Percentiles rank a stretch among this genome's conserved stretches.
These are phyloP conservation scores for Bombus picipes DNA, from an alignment of 1,140 invertebrate genomes.

Conservation along the genomic window DNA sequence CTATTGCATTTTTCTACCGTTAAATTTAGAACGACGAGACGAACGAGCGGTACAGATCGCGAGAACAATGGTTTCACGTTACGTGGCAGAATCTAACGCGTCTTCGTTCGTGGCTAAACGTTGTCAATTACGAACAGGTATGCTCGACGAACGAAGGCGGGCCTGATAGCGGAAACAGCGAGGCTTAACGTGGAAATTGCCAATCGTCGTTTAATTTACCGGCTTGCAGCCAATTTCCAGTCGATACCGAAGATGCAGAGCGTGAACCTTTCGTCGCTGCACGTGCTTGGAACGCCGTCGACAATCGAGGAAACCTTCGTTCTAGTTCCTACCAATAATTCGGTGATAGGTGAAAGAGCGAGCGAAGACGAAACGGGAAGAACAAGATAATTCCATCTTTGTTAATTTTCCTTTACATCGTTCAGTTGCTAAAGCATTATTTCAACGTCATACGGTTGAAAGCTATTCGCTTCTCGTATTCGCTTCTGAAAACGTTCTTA, in stretches of 20 bases:
- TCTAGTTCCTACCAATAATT: not conserved
- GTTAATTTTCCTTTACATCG: not conserved
- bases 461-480: no score
- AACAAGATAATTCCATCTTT: not conserved
- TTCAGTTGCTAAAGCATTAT: no score
- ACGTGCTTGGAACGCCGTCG: constrained; percentile 49
- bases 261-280: not conserved
- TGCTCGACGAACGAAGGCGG: constrained; percentile 45
- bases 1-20: no score
- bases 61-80: constrained; percentile 27
- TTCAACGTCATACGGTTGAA: no score
- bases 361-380: not conserved
- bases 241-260: constrained; percentile 50
- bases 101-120: constrained; percentile 66
- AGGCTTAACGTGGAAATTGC: constrained; percentile 64
- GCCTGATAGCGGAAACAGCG: constrained; percentile 58
- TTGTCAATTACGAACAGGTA: constrained; percentile 51
- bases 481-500: no score
- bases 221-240: constrained; percentile 41
- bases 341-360: no score
- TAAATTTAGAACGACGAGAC: no score
- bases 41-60: not conserved
- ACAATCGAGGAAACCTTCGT: not conserved
- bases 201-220: constrained; percentile 60
- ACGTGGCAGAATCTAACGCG: constrained; percentile 52